Conservation (phyloP, 2,113 vertebrate species). For the Mesembrinibis cayennensis region DNA sequence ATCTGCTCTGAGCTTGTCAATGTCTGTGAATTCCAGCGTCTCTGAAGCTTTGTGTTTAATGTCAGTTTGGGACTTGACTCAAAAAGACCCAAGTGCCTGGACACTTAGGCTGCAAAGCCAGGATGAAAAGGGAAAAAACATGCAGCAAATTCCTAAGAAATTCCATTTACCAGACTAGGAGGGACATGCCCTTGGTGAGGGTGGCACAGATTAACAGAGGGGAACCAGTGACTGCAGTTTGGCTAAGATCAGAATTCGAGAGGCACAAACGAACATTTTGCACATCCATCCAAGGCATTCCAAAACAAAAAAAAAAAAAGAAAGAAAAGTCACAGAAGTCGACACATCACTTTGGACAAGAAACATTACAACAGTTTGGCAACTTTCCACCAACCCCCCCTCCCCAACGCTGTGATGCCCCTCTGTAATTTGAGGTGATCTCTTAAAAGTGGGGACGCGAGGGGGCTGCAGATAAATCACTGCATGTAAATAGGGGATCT, state of each 20-base stretch:
- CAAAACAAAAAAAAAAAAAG: constrained; percentile 6
- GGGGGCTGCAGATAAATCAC: neutral
- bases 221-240: constrained; percentile 13
- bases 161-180: constrained; percentile 47
- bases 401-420: constrained; percentile 6
- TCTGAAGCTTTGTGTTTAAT: neutral
- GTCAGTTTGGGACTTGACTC: constrained; percentile 32
- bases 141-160: constrained; percentile 61
- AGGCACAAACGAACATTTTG: constrained; percentile 64
- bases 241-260: constrained; percentile 54
- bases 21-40: constrained; percentile 12
- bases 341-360: constrained; percentile 62
- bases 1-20: neutral
- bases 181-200: constrained; percentile 35
- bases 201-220: neutral
- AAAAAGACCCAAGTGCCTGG: constrained; percentile 8
- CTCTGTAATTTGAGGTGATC: neutral
- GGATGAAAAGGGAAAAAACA: constrained; percentile 30
- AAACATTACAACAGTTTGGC: constrained; percentile 67
- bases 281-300: constrained; percentile 69
- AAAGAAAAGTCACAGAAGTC: constrained; percentile 49
- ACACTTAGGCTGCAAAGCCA: constrained; percentile 13
- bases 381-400: constrained; percentile 24
- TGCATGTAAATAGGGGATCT: neutral
- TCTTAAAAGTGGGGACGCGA: neutral